Percentiles rank a stretch among this genome's conserved stretches.
Conservation (phyloP, 2,113 vertebrate genomes). For the Cygnus atratus region DNA sequence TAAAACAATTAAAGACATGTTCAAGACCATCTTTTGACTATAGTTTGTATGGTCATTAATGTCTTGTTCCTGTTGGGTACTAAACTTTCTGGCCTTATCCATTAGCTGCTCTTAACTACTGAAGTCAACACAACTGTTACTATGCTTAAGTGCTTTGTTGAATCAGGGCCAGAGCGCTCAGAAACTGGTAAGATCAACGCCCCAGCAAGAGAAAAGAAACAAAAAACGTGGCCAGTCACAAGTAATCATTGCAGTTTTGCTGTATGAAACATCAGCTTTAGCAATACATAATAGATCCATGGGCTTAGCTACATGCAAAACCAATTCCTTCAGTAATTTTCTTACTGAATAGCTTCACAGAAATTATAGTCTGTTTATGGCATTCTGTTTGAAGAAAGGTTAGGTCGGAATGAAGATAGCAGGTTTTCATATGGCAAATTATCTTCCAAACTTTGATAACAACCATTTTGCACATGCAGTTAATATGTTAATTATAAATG, state of each 20-base stretch:
- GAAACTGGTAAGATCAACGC: neutral
- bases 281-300: neutral
- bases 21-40: neutral
- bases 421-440: neutral
- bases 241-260: neutral
- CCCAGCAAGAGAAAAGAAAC: neutral
- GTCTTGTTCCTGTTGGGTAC: neutral
- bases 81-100: neutral
- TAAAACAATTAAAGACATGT: neutral
- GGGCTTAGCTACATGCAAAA: neutral
- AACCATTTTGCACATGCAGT: neutral
- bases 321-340: neutral
- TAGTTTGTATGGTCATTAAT: neutral
- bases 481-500: neutral
- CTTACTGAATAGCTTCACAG: neutral
- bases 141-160: constrained; percentile 14
- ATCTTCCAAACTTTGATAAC: neutral
- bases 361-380: neutral
- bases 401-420: neutral
- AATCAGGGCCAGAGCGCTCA: neutral
- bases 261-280: neutral
- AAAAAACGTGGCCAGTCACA: neutral
- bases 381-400: neutral
- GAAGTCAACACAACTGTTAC: neutral
- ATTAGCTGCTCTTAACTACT: neutral